Conservation (phyloP, 2,113 vertebrate genomes). For the Carollia perspicillata region DNA sequence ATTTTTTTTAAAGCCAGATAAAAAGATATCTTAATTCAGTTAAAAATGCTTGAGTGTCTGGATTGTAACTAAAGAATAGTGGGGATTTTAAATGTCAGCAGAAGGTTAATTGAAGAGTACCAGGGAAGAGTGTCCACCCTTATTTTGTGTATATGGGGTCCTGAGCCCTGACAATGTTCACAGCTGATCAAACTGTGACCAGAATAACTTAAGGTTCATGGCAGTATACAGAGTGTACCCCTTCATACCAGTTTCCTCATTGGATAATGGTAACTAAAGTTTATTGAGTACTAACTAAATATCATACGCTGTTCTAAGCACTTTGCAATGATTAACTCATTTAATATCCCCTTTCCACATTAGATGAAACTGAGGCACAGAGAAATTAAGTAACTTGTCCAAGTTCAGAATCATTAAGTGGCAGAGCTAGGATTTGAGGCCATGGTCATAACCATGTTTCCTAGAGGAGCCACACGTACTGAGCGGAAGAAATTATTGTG, state of each 20-base stretch:
- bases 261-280: not conserved
- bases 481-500: not conserved
- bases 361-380: slow-evolving; percentile 9
- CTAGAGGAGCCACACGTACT: not conserved
- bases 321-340: slow-evolving; percentile 5
- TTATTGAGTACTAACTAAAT: slow-evolving; percentile 21
- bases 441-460: not conserved
- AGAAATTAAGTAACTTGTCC: slow-evolving; percentile 8
- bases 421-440: not conserved
- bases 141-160: not conserved
- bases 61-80: not conserved
- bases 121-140: not conserved
- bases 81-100: not conserved
- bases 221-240: not conserved
- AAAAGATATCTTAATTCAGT: not conserved
- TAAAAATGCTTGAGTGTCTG: slow-evolving; percentile 31
- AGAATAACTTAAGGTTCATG: slow-evolving; percentile 16
- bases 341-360: not conserved
- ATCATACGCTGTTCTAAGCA: not conserved
- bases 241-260: not conserved
- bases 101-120: slow-evolving; percentile 1
- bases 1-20: not conserved
- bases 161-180: not conserved
- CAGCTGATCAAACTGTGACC: not conserved
- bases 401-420: slow-evolving; percentile 1